Evolutionary conservation across 2,888 invertebrate species (phyloP).

Genomic region (Drosophila mettleri): DNA sequence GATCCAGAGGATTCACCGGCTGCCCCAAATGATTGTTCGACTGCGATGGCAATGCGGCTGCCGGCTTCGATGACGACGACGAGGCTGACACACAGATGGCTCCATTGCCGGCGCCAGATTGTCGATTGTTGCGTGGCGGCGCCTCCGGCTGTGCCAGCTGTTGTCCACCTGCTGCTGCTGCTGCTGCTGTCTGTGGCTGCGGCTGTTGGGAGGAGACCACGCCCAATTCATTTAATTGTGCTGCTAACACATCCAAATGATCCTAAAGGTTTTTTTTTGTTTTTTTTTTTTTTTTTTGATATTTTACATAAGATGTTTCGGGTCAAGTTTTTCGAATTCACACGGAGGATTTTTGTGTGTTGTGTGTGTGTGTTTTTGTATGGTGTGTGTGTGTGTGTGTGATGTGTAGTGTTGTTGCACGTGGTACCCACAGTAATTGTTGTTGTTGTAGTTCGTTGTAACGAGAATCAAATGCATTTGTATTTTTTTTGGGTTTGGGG

Average conservation of each 20-base stretch:
- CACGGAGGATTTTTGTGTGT: conserved; percentile 67
- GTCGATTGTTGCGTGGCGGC: conserved; percentile 88
- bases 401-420: conserved; percentile 55
- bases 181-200: conserved; percentile 82
- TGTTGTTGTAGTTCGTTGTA: conserved; percentile 48
- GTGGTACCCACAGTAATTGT: conserved; percentile 60
- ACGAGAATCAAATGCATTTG: conserved; percentile 57
- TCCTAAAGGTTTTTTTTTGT: conserved; percentile 88
- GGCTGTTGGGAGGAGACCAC: conserved; percentile 88
- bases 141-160: conserved; percentile 88
- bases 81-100: conserved; percentile 72
- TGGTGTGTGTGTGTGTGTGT: conserved; percentile 26
- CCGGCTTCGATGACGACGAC: conserved; percentile 77
- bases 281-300: conserved; percentile 65
- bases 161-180: conserved; percentile 85
- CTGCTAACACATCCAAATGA: conserved; percentile 95
- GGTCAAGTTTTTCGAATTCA: conserved; percentile 55
- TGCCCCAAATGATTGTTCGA: conserved; percentile 85
- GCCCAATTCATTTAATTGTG: conserved; percentile 97
- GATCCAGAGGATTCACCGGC: conserved; percentile 87
- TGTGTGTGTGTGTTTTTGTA: conserved; percentile 45
- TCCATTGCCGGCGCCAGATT: conserved; percentile 77
- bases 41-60: conserved; percentile 83
- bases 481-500: conserved; percentile 47
- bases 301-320: conserved; percentile 65